Base-by-base conservation (phyloP, 1,140 invertebrate genomes). In the Venustaconcha ellipsiformis region DNA sequence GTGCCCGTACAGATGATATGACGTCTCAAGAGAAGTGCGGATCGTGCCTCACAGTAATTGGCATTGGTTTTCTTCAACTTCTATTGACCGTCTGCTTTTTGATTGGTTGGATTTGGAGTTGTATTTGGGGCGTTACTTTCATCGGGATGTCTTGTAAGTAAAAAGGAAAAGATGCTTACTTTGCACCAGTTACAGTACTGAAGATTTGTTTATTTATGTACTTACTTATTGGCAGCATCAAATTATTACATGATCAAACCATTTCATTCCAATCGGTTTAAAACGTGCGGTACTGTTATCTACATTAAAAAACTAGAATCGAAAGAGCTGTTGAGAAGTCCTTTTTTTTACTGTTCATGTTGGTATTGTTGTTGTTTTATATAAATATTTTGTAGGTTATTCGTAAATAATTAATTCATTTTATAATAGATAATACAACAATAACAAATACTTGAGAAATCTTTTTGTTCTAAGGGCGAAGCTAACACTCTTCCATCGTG, bases 51-150 rank as follows among this genome's bases (percentile, higher is more conserved):
- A 81, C 78, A 11, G 70, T 80, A 17, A 69, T 83, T n/a, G 82
- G 76, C 17, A 76, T 83, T 15, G 82, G 82, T 15, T 64, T 83
- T 57, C 77, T 83, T 11, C 82, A 83, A 65, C 71, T 83, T 14
- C 75, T 83, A 4, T 65, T 80, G 59, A 74, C 76, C 23, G 74
- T 76, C 3, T 80, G 76, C 30, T 83, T 81, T 69, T 76, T 83
- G 30, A 74, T 83, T 70, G 82, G 82, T 30, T 83, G 82, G 82
- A 75, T 83, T 15, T 83, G 82, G 82, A 83, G 82, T 70, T 81
- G 76, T 65, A 80, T 83, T 20, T 83, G 82, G 82, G 82, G 82
- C 18, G 60, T 83, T 56, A 75, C 78, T 8, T 76, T 83, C 30
- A 77, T 83, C 37, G 78, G 76, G 48, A 83, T 78, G 70, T 81